These are phyloP conservation scores for Thermophis baileyi DNA, from an alignment of 2,113 vertebrate species.

Conservation along the genomic window DNA sequence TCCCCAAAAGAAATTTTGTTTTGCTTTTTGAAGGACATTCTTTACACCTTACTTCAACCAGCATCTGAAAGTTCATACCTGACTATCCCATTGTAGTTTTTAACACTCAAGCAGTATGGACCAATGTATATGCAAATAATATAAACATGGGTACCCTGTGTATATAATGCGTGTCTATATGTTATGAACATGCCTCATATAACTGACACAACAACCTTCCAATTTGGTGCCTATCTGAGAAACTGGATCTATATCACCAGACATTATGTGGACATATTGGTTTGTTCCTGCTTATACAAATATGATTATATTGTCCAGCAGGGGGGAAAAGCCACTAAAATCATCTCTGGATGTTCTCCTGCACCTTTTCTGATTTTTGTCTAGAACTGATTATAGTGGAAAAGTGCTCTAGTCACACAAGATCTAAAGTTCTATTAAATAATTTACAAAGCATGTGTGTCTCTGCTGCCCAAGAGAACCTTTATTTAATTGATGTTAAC, in stretches of 20 bases:
- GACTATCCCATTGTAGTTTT: not conserved
- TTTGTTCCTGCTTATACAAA: not conserved
- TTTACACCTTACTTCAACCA: not conserved
- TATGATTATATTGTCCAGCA: not conserved
- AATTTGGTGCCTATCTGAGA: not conserved
- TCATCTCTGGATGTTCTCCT: not conserved
- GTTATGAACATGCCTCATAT: not conserved
- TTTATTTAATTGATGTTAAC: not conserved
- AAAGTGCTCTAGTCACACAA: not conserved
- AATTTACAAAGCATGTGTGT: not conserved
- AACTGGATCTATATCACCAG: not conserved
- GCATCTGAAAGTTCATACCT: not conserved
- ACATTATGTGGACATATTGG: not conserved
- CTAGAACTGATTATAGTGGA: not conserved
- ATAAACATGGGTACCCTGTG: not conserved
- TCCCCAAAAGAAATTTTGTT: not conserved
- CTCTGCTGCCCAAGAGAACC: not conserved
- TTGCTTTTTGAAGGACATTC: not conserved
- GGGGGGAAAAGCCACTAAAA: not conserved
- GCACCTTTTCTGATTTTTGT: not conserved
- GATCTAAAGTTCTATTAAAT: not conserved
- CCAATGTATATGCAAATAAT: not conserved
- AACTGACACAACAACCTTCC: not conserved
- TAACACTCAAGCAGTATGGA: not conserved
- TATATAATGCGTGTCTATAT: not conserved